Percentiles rank a stretch among this genome's conserved stretches.
phyloP scores from a whole-genome alignment of 2,113 vertebrate species.

The Tiliqua scincoides region DNA sequence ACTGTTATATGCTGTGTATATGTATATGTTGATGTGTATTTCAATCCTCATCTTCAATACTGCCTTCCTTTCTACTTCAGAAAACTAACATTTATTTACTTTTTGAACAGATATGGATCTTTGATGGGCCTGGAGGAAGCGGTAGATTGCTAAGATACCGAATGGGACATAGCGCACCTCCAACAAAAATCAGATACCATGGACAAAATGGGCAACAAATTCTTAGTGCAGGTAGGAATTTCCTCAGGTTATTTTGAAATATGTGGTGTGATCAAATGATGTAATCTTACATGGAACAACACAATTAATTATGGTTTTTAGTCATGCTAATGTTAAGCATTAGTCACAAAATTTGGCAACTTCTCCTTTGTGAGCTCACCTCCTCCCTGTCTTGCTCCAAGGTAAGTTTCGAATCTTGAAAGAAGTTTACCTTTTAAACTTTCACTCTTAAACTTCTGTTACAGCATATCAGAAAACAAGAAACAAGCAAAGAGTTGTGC shows the following conservation, averaged over 20 bases:
- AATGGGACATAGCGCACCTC: conserved; percentile 91
- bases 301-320: background rate
- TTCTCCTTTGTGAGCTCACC: background rate
- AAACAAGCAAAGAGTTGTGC: background rate
- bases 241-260: background rate
- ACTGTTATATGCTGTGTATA: background rate
- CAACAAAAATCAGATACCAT: conserved; percentile 88
- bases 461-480: background rate
- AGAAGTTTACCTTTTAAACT: background rate
- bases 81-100: conserved; percentile 1
- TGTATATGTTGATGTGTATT: background rate
- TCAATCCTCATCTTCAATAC: background rate
- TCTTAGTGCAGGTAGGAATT: conserved; percentile 88
- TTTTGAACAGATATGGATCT: conserved; percentile 90
- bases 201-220: conserved; percentile 90
- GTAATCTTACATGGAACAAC: background rate
- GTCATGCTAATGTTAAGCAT: background rate
- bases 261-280: background rate
- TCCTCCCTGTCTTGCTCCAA: background rate
- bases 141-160: conserved; percentile 87
- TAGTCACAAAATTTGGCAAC: background rate
- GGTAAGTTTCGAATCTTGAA: background rate
- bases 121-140: conserved; percentile 89
- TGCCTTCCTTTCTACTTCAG: background rate
- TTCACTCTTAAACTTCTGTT: background rate